Evolutionary conservation across 2,888 invertebrate species (phyloP), one percentile per base, ranked within the genome.

Genomic region (Sphinx pinastri): DNA sequence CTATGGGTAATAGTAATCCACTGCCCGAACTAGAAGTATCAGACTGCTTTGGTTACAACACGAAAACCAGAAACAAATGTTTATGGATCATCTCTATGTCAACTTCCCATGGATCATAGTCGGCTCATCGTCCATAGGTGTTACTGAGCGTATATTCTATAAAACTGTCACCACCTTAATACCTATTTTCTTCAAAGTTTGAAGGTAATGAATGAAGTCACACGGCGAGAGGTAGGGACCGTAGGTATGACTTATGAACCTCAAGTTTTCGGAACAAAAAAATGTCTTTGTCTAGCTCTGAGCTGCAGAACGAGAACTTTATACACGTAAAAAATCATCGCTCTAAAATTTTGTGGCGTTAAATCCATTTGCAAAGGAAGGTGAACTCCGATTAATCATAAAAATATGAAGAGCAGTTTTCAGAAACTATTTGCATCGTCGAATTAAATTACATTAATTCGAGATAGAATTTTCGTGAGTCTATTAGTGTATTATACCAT

Each of bases 341-440:
- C 47, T 63, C 19, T 63, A 11, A 45, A 63, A 19, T 7, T 16
- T 49, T 47, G 16, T 19, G 16, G 45, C 47, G 16, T 60, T 60
- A 16, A 60, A 16, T 60, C 63, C 49, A 63, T 63, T 63, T 47
- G 13, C 63, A 2, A 19, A 13, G 47, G 8, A 16, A 60, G n/a
- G 63, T 47, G 13, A 49, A 19, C 16, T 49, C 19, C 63, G 19
- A 49, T 63, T 47, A 63, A 12, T 63, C 63, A 63, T 63, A 63
- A 60, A 60, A 60, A 47, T 63, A 49, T 19, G 19, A 49, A 49
- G 47, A 49, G 19, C 47, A 47, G 47, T 47, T 47, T 63, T 13
- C 8, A 45, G 16, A 12, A 60, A 60, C 45, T 60, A 16, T 45
- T 45, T 60, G 16, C 45, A 16, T 12, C 16, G 0, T 47, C 12